Conservation (phyloP, 2,888 invertebrate genomes). For the Diarsia rubi region DNA sequence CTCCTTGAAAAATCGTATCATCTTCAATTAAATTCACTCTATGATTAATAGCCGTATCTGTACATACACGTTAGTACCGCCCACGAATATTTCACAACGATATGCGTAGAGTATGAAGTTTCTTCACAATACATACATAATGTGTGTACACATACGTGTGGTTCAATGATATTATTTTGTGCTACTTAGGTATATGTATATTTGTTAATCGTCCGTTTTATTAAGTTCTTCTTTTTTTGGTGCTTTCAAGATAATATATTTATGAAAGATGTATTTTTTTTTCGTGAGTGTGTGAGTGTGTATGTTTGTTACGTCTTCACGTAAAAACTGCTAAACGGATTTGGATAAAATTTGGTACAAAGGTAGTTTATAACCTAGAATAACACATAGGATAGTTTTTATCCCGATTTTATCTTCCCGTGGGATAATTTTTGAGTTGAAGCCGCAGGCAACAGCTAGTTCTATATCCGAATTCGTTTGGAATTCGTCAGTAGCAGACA, state of each 20-base stretch:
- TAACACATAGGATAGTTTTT: no score
- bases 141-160: background rate
- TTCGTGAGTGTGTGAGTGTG: no score
- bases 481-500: no score
- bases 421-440: no score
- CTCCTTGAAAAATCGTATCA: slow-evolving; percentile 57
- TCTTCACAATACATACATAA: slow-evolving; percentile 38
- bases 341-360: no score
- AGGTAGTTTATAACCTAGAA: no score
- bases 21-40: slow-evolving; percentile 59
- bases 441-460: no score
- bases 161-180: slow-evolving; percentile 39
- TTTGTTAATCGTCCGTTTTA: slow-evolving; percentile 26
- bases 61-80: slow-evolving; percentile 52
- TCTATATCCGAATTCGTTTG: no score
- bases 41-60: slow-evolving; percentile 55
- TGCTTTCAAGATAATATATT: background rate
- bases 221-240: background rate
- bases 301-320: no score
- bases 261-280: no score
- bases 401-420: no score
- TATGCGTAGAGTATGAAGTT: slow-evolving; percentile 31
- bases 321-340: no score
- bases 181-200: background rate
- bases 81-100: slow-evolving; percentile 61